A percentile compares a stretch with the other conserved stretches of the same genome.
Conservation (phyloP, 2,113 vertebrate genomes). For the Sus scrofa region DNA sequence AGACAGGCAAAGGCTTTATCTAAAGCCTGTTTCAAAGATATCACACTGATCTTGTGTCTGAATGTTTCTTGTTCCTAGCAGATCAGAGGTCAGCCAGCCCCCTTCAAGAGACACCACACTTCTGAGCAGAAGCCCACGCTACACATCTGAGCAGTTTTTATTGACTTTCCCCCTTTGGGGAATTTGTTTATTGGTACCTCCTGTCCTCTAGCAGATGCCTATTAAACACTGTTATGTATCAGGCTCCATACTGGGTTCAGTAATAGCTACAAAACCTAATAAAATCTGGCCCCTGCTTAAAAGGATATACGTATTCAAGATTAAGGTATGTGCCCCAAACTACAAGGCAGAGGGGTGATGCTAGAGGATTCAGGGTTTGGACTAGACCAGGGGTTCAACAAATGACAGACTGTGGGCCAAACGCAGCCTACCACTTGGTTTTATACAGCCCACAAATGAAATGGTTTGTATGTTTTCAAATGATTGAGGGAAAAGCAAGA, state of each 20-base stretch:
- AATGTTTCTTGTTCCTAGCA: not conserved
- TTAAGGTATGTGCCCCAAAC: not conserved
- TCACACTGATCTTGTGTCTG: not conserved
- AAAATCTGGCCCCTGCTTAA: not conserved
- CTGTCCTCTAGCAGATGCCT: not conserved
- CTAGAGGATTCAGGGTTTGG: not conserved
- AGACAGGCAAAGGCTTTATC: not conserved
- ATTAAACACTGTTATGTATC: not conserved
- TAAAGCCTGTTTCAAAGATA: not conserved
- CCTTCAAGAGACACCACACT: not conserved
- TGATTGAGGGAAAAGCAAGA: not conserved
- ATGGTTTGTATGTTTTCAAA: conserved; percentile 37
- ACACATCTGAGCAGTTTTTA: not conserved
- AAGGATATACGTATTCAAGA: not conserved
- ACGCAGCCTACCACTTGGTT: not conserved
- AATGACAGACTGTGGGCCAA: not conserved
- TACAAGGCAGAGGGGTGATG: not conserved
- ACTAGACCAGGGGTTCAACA: not conserved
- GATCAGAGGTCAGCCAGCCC: not conserved
- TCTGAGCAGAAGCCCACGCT: not conserved
- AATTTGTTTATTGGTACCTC: not conserved
- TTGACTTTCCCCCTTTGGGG: not conserved
- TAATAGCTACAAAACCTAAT: not conserved
- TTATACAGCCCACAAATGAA: not conserved
- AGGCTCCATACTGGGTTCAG: not conserved